A percentile compares a stretch with the other conserved stretches of the same genome.
These are phyloP conservation scores for Anguilla rostrata DNA, from an alignment of 2,113 vertebrate genomes.

Conservation along the genomic window DNA sequence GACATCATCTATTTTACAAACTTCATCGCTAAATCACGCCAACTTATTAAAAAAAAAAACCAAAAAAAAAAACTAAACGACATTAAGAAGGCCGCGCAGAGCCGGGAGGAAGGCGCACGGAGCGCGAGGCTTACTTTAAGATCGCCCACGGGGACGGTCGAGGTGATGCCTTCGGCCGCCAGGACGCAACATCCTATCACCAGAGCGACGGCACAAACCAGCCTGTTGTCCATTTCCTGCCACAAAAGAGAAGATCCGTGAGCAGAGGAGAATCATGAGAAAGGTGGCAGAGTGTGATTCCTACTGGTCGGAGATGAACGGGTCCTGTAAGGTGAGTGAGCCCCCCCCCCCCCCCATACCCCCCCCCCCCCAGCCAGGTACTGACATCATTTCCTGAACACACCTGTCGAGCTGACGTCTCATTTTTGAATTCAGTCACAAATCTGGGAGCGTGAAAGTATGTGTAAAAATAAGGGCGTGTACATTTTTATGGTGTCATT, in stretches of 20 bases:
- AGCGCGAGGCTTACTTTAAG: background rate
- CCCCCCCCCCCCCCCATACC: no score
- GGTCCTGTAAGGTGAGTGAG: background rate
- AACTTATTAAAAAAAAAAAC: no score
- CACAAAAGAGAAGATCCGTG: slow-evolving; percentile 13
- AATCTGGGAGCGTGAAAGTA: no score
- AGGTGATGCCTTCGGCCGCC: slow-evolving; percentile 8
- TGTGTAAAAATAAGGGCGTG: no score
- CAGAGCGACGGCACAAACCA: slow-evolving; percentile 27
- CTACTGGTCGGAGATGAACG: background rate
- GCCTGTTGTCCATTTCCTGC: slow-evolving; percentile 43
- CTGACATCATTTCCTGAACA: no score
- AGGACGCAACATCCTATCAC: slow-evolving; percentile 14
- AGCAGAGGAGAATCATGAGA: background rate
- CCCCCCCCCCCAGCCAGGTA: no score
- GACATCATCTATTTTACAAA: background rate
- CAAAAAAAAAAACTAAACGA: no score
- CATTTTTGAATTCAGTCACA: no score
- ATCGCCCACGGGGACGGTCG: background rate
- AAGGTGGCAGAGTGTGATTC: background rate
- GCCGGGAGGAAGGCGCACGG: background rate
- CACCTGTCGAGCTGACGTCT: no score
- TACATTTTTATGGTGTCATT: no score
- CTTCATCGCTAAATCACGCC: background rate
- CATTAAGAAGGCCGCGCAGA: no score